Evolutionary conservation across 2,797 vertebrate genomes (phyloP).

Genomic region (Cichlasoma orientale): DNA sequence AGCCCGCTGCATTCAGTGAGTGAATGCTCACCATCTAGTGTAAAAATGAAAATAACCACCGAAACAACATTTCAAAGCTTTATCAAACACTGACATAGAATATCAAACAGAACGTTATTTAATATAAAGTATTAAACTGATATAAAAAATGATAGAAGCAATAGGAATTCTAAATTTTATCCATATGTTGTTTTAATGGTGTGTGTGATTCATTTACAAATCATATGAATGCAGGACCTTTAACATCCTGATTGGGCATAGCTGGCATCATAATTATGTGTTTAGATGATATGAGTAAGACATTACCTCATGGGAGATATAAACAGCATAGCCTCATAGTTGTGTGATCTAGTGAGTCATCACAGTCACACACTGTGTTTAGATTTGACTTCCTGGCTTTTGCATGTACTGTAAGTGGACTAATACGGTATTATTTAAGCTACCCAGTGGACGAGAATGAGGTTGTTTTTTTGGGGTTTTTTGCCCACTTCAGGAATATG

Average conservation of each 20-base stretch:
- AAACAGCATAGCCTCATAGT: constrained; percentile 73
- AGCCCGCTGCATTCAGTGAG: constrained; percentile 23
- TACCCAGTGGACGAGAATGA: constrained; percentile 20
- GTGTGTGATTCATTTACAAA: constrained; percentile 43
- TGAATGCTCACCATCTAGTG: constrained; percentile 7
- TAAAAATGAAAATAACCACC: constrained; percentile 33
- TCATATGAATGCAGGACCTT: constrained; percentile 20
- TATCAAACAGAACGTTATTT: neutral
- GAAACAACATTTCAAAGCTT: neutral
- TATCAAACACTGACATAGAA: neutral
- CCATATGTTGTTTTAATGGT: neutral
- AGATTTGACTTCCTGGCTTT: constrained; percentile 69
- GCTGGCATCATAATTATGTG: constrained; percentile 73
- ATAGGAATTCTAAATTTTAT: neutral
- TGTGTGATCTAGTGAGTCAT: constrained; percentile 78
- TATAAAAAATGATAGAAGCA: neutral
- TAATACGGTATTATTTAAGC: constrained; percentile 45
- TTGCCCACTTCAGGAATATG: constrained; percentile 60
- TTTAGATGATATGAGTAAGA: constrained; percentile 77
- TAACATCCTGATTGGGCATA: constrained; percentile 42
- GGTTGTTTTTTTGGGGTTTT: neutral
- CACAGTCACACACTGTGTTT: constrained; percentile 68
- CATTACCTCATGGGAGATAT: constrained; percentile 79
- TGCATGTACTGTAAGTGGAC: constrained; percentile 41
- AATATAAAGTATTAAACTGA: neutral